Percentiles rank a stretch among this genome's conserved stretches.
phyloP scores from a whole-genome alignment of 1,140 invertebrate genomes.

The Nasonia vitripennis region DNA sequence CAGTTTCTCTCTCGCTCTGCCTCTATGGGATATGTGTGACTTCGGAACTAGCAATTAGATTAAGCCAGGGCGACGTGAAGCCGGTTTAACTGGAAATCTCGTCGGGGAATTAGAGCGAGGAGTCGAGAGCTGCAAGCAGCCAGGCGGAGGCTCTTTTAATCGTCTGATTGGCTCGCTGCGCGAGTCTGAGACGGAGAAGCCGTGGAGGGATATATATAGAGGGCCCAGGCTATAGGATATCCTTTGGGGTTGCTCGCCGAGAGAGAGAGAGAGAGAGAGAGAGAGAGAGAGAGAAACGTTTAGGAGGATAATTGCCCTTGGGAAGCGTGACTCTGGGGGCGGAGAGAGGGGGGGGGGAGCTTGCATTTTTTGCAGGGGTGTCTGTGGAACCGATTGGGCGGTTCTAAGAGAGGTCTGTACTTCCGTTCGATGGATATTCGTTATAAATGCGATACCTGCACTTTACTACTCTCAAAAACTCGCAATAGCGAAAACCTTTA shows the following conservation, averaged over 20 bases:
- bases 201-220: neutral
- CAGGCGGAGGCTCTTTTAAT: constrained; percentile 8
- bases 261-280: too few relatives aligned
- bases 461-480: neutral
- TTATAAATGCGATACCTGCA: too few relatives aligned
- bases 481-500: neutral
- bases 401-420: too few relatives aligned
- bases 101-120: constrained; percentile 17
- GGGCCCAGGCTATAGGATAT: neutral
- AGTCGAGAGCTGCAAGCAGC: neutral
- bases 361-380: too few relatives aligned
- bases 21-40: neutral
- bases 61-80: constrained; percentile 42
- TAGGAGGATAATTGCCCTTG: constrained; percentile 21
- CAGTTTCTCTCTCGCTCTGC: constrained; percentile 36
- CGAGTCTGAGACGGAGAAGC: neutral
- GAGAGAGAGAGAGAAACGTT: neutral
- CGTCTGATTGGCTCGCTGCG: constrained; percentile 3
- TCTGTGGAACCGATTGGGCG: too few relatives aligned
- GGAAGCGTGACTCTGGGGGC: neutral
- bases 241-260: neutral
- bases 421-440: too few relatives aligned
- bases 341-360: too few relatives aligned
- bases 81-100: constrained; percentile 20
- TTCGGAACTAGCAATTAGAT: constrained; percentile 54